Base-by-base conservation (phyloP, 2,888 invertebrate genomes). In the Leucophenga maculata region DNA sequence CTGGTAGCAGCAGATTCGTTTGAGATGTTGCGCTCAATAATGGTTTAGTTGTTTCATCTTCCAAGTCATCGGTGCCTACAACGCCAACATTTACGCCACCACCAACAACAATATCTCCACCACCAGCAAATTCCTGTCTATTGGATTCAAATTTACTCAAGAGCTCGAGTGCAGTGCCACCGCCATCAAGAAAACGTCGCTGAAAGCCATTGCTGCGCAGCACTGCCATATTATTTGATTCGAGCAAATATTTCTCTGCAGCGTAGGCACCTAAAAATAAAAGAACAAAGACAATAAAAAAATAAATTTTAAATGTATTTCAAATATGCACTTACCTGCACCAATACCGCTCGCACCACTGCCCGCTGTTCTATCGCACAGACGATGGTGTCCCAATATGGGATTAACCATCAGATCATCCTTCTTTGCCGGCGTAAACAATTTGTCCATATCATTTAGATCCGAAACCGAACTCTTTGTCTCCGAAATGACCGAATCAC, bases 341-440 rank as follows among this genome's bases (percentile, higher is more conserved):
- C 65, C 68, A 72, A 31, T 48, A 72, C 62, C 32, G n/a, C 77
- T 64, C 4, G 65, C 67, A 32, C 70, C 72, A 44, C 67, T 62
- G 39, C 60, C 68, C 20, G 26, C 72, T 0, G 87, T 88, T 9
- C 89, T 80, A 79, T 92, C 92, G 82, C 92, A 92, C 16, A 92
- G 87, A 67, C 92, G 90, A 78, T 92, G 92, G 84, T 92, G 92
- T 0, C 92, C 90, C 52, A 91, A 81, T 69, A 89, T 88, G 48
- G 89, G 89, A 83, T 89, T 89, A 4, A 89, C 87, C 87, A 88
- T 88, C 2, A 89, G 71, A 74, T 89, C 89, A 59, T 89, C 89
- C 69, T 88, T 88, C 70, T 89, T 89, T 46, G 84, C 85, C 18
- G 88, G 87, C 46, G 84, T 87, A 71, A 87, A 88, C 39, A 88